Percentiles rank a stretch among this genome's conserved stretches.
phyloP scores from a whole-genome alignment of 2,888 invertebrate species.

The Mesodorylaimus sp. region DNA sequence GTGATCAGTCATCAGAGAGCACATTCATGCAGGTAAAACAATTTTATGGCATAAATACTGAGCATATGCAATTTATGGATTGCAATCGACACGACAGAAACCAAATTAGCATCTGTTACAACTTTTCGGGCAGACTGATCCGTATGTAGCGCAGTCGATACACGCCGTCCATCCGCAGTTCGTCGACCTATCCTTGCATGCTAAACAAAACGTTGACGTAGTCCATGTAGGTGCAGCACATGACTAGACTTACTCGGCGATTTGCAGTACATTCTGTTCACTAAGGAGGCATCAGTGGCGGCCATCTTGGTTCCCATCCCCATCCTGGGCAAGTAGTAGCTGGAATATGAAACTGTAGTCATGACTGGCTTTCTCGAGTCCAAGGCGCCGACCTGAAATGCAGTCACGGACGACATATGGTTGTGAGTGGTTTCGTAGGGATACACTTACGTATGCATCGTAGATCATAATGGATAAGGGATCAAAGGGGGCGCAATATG shows the following conservation, averaged over 20 bases:
- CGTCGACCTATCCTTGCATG: background rate
- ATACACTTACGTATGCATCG: conserved; percentile 1
- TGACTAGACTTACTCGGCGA: background rate
- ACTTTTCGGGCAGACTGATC: background rate
- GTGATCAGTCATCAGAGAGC: no score
- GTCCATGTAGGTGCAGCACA: background rate
- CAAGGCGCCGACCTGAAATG: background rate
- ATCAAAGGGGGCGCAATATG: conserved; percentile 2
- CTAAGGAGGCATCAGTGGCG: background rate
- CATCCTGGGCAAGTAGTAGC: background rate
- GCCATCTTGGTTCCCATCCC: background rate
- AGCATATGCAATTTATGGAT: no score
- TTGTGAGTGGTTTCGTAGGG: no score
- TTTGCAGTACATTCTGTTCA: conserved; percentile 1
- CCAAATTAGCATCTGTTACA: conserved; percentile 3
- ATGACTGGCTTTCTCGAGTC: background rate
- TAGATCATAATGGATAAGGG: background rate
- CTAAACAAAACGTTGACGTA: background rate
- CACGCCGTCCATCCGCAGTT: conserved; percentile 1
- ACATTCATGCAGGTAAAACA: no score
- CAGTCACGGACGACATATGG: no score
- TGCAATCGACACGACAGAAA: no score
- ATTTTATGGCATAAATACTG: no score
- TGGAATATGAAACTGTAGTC: background rate
- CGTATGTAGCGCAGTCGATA: background rate